Base-by-base conservation (phyloP, 2,797 vertebrate genomes). In the Peromyscus eremicus region DNA sequence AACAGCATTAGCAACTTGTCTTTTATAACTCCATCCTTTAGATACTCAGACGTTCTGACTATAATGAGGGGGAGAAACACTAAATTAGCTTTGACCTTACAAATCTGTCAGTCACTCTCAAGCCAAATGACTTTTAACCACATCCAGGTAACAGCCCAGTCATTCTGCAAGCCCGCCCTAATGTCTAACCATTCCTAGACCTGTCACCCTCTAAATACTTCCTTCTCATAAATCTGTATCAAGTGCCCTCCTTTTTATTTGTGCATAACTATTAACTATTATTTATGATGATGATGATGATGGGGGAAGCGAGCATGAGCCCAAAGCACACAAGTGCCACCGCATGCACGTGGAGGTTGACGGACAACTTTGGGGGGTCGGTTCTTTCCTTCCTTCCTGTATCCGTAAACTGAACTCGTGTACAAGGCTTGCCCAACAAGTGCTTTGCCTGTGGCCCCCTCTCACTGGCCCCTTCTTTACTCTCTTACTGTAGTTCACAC, bases 81-180 rank as follows among this genome's bases (percentile, higher is more conserved):
- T 12, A 11, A 83, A 7, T 89, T 71, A 73, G 43, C 37, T 94
- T 94, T 90, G 29, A 91, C n/a, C 91, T 95, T 60, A 71, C 25
- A 75, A 32, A 87, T 75, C 57, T 60, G 68, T n/a, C 66, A 55
- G 62, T 93, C 17, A n/a, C 19, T 60, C 29, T 76, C 70, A 92
- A 85, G 34, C 6, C 83, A 88, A 87, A 73, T 43, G 85, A 82
- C 29, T 94, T 68, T 55, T 19, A 84, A 77, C 49, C 43, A 34
- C 27, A 77, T 46, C 62, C 46, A 75, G 7, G 34, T 60, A 83
- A 86, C 11, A 13, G 76, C 12, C 68, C 23, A 37, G 29, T 92
- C 83, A 64, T 83, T 82, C 84, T 79, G 29, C 32, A 49, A 64
- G 17, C 62, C 40, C 87, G 12, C n/a, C n/a, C 68, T 94, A 40